Conservation (phyloP, 2,888 invertebrate genomes). For the Temnothorax unifasciatus region DNA sequence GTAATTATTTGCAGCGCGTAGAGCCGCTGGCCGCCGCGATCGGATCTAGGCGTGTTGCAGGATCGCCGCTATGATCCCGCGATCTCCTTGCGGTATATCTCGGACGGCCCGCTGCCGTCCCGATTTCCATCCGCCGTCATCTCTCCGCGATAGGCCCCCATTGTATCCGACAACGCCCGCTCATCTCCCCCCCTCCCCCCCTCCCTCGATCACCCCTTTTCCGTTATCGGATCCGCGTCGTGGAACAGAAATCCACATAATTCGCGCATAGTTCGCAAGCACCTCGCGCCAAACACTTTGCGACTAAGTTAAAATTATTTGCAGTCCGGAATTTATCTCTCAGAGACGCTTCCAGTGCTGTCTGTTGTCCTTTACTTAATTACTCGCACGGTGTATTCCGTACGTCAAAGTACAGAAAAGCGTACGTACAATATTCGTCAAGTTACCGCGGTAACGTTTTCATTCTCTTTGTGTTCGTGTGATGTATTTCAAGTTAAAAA, state of each 20-base stretch:
- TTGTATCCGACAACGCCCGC: conserved; percentile 36
- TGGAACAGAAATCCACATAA: conserved; percentile 16
- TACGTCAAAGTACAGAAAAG: not conserved
- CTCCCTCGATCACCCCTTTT: not conserved
- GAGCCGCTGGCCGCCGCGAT: conserved; percentile 67
- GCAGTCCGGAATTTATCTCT: not conserved
- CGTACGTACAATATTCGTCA: not conserved
- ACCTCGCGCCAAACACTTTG: not conserved
- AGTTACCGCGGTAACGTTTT: not conserved
- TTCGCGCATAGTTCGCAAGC: conserved; percentile 35
- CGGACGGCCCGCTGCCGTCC: conserved; percentile 2
- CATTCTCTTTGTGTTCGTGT: not conserved
- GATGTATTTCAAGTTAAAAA: not conserved
- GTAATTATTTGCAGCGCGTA: conserved; percentile 74
- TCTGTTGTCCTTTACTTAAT: not conserved
- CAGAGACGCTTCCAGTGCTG: not conserved
- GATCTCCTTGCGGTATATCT: conserved; percentile 46
- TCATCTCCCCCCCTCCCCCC: not conserved
- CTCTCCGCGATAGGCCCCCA: conserved; percentile 27
- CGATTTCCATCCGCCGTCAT: conserved; percentile 42
- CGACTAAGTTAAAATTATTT: conserved; percentile 27
- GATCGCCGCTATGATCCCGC: conserved; percentile 50
- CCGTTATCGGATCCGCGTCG: conserved; percentile 23
- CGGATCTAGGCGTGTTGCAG: conserved; percentile 65
- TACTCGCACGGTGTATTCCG: not conserved